These are phyloP conservation scores for Notospermus geniculatus DNA, from an alignment of 1,140 invertebrate genomes.

Conservation along the genomic window DNA sequence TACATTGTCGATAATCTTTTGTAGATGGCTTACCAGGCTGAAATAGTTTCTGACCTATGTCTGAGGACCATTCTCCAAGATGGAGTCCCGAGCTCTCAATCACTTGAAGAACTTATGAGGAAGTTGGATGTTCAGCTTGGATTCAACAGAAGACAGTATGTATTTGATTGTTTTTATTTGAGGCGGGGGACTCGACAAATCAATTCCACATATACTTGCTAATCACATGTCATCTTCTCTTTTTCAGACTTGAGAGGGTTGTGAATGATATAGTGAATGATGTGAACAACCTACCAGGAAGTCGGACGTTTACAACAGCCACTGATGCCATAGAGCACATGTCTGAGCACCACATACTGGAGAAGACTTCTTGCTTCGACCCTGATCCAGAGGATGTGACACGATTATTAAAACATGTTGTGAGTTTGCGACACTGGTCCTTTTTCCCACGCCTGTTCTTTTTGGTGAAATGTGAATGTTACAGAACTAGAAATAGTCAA, in stretches of 20 bases:
- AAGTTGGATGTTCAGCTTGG: slow-evolving; percentile 3
- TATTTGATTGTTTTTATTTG: too few relatives aligned
- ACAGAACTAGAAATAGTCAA: too few relatives aligned
- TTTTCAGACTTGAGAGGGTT: slow-evolving; percentile 36
- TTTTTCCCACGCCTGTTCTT: too few relatives aligned
- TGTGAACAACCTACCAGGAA: slow-evolving; percentile 38
- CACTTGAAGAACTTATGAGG: background rate
- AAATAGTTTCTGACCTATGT: background rate
- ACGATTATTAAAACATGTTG: slow-evolving; percentile 41
- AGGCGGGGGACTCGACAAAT: too few relatives aligned
- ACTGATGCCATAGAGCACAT: slow-evolving; percentile 42
- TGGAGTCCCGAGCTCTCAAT: background rate
- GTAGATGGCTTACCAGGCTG: too few relatives aligned
- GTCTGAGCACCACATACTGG: slow-evolving; percentile 39
- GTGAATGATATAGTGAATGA: slow-evolving; percentile 36
- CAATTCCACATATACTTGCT: too few relatives aligned
- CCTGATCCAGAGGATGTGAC: slow-evolving; percentile 43
- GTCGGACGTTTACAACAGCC: slow-evolving; percentile 33
- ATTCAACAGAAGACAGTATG: background rate
- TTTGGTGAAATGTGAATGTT: too few relatives aligned
- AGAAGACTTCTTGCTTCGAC: slow-evolving; percentile 50
- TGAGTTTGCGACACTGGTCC: slow-evolving; percentile 22
- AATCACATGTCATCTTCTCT: too few relatives aligned
- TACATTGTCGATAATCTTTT: too few relatives aligned
- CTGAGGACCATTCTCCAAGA: background rate